Evolutionary conservation across 2,113 vertebrate species (phyloP).

Genomic region (Melanocharis versteri): DNA sequence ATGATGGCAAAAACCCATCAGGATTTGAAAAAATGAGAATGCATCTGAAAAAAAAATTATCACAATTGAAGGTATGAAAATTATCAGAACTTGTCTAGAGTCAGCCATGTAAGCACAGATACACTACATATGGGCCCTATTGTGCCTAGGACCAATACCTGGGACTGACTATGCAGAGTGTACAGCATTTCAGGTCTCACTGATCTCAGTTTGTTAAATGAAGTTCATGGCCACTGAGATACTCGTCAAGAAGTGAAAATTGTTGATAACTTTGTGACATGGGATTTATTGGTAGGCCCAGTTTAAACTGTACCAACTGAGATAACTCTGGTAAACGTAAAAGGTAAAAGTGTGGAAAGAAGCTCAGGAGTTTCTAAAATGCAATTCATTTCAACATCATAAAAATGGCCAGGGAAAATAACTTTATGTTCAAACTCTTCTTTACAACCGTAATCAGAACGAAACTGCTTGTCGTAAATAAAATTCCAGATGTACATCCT

Average conservation of each 20-base stretch:
- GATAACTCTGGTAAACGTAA: not conserved
- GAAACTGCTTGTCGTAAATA: not conserved
- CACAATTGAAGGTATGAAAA: not conserved
- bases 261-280: not conserved
- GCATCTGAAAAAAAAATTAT: not conserved
- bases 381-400: not conserved
- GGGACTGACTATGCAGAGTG: not conserved
- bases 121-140: not conserved
- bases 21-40: not conserved
- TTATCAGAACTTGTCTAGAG: not conserved
- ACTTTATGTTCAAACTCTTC: not conserved
- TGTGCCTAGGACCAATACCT: not conserved
- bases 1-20: not conserved
- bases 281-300: not conserved
- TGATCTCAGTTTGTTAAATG: not conserved
- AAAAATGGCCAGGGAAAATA: not conserved
- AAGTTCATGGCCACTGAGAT: not conserved
- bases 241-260: not conserved
- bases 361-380: not conserved
- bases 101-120: not conserved
- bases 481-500: not conserved
- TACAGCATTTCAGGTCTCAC: fast-evolving
- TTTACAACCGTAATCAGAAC: not conserved
- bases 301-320: not conserved
- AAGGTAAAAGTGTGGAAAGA: not conserved